These are phyloP conservation scores for Umimayanthus kanabou DNA, from an alignment of 92 coral and sea anemone species.

Conservation along the genomic window DNA sequence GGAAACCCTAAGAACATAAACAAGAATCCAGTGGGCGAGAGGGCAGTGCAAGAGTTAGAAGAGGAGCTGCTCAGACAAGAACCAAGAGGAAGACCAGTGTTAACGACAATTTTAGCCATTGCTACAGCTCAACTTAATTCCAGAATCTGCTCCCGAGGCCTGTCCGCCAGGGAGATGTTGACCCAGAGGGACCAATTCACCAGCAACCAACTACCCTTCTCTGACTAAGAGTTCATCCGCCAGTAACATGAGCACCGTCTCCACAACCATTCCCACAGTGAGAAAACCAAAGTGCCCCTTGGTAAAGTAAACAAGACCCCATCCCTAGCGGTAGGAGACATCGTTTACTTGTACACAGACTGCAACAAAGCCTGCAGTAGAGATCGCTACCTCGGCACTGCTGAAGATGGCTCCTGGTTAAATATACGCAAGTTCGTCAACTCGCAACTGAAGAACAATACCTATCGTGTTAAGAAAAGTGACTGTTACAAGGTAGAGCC, in stretches of 20 bases:
- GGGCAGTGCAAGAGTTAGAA: slow-evolving; percentile 36
- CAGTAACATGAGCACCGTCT: slow-evolving; percentile 36
- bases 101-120: not conserved
- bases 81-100: slow-evolving; percentile 29
- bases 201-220: slow-evolving; percentile 42
- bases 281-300: slow-evolving; percentile 17
- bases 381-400: slow-evolving; percentile 4
- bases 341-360: slow-evolving; percentile 45
- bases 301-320: not conserved
- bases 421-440: slow-evolving; percentile 1
- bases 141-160: slow-evolving; percentile 40
- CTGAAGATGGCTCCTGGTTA: not conserved
- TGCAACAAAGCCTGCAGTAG: slow-evolving; percentile 43
- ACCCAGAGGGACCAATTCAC: slow-evolving; percentile 51
- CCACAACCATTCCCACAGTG: slow-evolving; percentile 51
- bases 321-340: slow-evolving; percentile 24
- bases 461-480: not conserved
- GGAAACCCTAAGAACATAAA: not conserved
- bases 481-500: not conserved
- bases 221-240: slow-evolving; percentile 38
- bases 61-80: slow-evolving; percentile 34
- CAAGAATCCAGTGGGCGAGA: slow-evolving; percentile 43
- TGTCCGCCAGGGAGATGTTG: slow-evolving; percentile 52
- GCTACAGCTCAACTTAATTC: slow-evolving; percentile 50
- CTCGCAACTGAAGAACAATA: slow-evolving; percentile 15